A percentile compares a stretch with the other conserved stretches of the same genome.
These are phyloP conservation scores for Prionace glauca DNA, from an alignment of 2,797 vertebrate species.

Conservation along the genomic window DNA sequence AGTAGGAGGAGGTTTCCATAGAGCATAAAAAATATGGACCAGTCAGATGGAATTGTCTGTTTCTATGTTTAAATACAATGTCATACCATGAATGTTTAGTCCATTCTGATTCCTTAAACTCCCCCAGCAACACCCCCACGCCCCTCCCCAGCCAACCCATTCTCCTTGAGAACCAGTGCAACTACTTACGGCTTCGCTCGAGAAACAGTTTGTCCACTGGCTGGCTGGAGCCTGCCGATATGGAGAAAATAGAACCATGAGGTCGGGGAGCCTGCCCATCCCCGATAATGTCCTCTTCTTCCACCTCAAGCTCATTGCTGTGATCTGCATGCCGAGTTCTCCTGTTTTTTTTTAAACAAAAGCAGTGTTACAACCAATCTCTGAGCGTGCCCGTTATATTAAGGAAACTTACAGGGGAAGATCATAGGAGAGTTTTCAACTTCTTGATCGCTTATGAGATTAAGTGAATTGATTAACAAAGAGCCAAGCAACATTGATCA, in stretches of 20 bases:
- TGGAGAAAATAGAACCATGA: slow-evolving; percentile 73
- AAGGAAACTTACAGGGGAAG: background rate
- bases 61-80: background rate
- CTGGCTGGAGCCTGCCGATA: slow-evolving; percentile 76
- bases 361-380: background rate
- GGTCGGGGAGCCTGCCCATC: slow-evolving; percentile 58
- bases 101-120: background rate
- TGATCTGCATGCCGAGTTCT: slow-evolving; percentile 64
- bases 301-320: slow-evolving; percentile 71
- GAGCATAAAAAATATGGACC: background rate
- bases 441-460: background rate
- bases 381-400: background rate
- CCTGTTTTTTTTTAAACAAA: slow-evolving; percentile 50
- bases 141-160: too few species aligned
- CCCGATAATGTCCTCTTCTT: slow-evolving; percentile 84
- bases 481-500: background rate
- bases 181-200: slow-evolving; percentile 80
- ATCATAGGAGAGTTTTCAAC: background rate
- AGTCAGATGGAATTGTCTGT: background rate
- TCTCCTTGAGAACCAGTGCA: background rate
- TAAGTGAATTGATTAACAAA: background rate
- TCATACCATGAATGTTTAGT: background rate
- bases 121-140: background rate
- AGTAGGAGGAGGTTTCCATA: background rate
- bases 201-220: slow-evolving; percentile 87